Percentiles rank a stretch among this genome's conserved stretches.
Conservation (phyloP, 2,113 vertebrate genomes). For the Cryptomyrus ogoouensis region DNA sequence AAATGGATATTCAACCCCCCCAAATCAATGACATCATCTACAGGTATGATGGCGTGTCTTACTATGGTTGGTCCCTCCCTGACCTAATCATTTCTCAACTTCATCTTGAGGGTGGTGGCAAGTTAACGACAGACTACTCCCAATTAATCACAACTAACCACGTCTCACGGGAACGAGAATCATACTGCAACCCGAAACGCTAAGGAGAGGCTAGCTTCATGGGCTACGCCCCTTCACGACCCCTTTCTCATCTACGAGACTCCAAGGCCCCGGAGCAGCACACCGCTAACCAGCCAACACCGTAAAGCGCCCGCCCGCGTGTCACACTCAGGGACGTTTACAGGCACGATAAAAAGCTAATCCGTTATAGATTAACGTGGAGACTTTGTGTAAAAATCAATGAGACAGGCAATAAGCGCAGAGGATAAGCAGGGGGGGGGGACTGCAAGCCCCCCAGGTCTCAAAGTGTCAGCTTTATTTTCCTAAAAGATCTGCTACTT, state of each 20-base stretch:
- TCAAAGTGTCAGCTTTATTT: neutral
- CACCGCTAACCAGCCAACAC: neutral
- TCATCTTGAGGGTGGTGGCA: constrained; percentile 16
- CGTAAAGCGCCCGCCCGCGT: neutral
- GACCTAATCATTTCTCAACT: neutral
- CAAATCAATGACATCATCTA: neutral
- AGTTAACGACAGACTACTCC: constrained; percentile 10
- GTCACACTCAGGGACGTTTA: constrained; percentile 9
- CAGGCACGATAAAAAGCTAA: constrained; percentile 3
- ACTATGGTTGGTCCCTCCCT: neutral
- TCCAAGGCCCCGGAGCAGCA: neutral
- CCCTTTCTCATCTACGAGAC: neutral
- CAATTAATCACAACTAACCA: constrained; percentile 9
- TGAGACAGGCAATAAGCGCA: constrained; percentile 4
- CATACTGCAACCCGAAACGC: neutral
- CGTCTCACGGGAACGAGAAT: neutral
- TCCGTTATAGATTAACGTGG: constrained; percentile 1
- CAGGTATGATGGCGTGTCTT: neutral
- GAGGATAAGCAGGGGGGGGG: neutral
- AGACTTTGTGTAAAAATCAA: constrained; percentile 20
- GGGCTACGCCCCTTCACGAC: neutral
- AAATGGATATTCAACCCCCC: neutral
- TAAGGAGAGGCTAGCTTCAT: neutral
- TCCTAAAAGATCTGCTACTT: neutral
- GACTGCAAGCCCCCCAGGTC: neutral